Conservation (phyloP, 30 jellyfish, hydroid and myxozoan species). For the Mastigias papua region DNA sequence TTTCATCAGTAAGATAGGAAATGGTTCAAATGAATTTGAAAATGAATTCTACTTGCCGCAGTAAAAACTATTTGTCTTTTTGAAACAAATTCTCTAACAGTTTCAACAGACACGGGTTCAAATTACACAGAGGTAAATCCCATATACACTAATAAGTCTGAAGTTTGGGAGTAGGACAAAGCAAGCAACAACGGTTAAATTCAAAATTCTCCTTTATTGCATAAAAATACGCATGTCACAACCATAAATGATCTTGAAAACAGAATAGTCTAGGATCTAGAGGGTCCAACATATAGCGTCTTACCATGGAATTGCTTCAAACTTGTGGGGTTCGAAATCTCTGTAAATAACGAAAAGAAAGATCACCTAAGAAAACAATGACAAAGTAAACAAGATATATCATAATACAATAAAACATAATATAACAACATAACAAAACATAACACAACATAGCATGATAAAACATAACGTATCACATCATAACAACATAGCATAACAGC, state of each 20-base stretch:
- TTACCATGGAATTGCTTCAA: constrained; percentile 21
- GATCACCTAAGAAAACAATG: not conserved
- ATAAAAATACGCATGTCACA: not conserved
- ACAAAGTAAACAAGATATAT: not conserved
- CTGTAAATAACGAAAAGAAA: not conserved
- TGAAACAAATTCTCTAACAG: too few relatives aligned
- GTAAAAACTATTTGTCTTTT: too few relatives aligned
- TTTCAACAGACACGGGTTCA: too few relatives aligned
- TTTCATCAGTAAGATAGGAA: not conserved
- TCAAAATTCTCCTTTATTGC: not conserved
- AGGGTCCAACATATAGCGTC: constrained; percentile 16
- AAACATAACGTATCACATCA: too few relatives aligned
- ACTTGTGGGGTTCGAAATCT: not conserved
- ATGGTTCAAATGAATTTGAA: not conserved
- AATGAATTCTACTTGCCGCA: too few relatives aligned
- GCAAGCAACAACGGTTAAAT: too few relatives aligned
- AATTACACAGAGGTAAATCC: too few relatives aligned
- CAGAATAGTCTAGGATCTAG: not conserved
- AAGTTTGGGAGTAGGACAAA: too few relatives aligned
- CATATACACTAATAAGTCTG: too few relatives aligned
- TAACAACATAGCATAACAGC: not conserved
- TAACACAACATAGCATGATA: too few relatives aligned
- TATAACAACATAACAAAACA: too few relatives aligned
- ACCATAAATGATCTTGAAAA: not conserved
- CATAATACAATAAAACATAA: not conserved